These are phyloP conservation scores for Apeltes quadracus DNA, from an alignment of 2,113 vertebrate species.

Conservation along the genomic window DNA sequence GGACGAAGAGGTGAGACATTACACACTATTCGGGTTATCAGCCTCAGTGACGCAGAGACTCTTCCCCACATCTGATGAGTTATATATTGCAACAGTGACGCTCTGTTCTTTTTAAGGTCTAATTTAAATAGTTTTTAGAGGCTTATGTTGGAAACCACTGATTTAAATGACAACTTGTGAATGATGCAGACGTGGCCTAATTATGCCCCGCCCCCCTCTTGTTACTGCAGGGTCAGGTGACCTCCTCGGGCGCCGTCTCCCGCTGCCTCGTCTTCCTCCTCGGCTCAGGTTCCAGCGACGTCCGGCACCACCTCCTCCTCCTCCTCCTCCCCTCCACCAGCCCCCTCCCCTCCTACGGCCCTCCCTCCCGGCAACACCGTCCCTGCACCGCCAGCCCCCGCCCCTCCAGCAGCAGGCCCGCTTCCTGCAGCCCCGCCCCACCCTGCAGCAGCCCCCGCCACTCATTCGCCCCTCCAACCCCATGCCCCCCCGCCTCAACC, in stretches of 20 bases:
- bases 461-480: constrained; percentile 95
- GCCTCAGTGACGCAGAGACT: too few species aligned
- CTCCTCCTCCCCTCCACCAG: constrained; percentile 86
- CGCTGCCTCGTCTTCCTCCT: constrained; percentile 81
- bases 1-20: constrained; percentile 92
- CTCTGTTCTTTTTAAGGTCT: too few species aligned
- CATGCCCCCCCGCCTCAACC: constrained; percentile 94
- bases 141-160: background rate
- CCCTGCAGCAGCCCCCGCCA: constrained; percentile 91
- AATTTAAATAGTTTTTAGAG: background rate
- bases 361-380: constrained; percentile 90
- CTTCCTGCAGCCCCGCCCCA: constrained; percentile 90
- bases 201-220: background rate
- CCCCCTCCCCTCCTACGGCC: constrained; percentile 95
- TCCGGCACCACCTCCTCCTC: constrained; percentile 73
- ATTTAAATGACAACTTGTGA: background rate
- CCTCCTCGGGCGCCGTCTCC: constrained; percentile 88
- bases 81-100: too few species aligned
- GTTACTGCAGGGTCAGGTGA: constrained; percentile 83
- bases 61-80: too few species aligned
- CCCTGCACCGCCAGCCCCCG: constrained; percentile 94
- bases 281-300: constrained; percentile 77
- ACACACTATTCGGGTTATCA: too few species aligned
- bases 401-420: constrained; percentile 95
- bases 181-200: constrained; percentile 14